Base-by-base conservation (phyloP, 2,888 invertebrate genomes). In the Papilio gigon region DNA sequence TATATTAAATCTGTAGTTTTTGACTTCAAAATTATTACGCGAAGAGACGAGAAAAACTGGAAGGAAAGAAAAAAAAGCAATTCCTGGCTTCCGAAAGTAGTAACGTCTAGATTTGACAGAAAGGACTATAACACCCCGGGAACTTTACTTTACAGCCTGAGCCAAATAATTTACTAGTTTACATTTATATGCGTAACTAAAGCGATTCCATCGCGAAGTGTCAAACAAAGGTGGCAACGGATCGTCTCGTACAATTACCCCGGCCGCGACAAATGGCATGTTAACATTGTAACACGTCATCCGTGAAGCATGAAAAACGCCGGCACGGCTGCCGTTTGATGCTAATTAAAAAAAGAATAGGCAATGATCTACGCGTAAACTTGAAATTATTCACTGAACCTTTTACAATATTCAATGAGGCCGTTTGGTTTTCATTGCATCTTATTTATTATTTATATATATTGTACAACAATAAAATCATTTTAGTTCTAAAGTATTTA, bases 281-380 rank as follows among this genome's bases (percentile, higher is more conserved):
- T 71, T 74, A 71, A 65, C 71, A 71, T 72, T 73, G 72, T 58
- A 71, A 70, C 70, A 71, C 69, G 59, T 59, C 42, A 20, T 74
- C 66, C 74, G 73, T 77, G 75, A 76, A 77, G 76, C 76, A 71
- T 75, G 73, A 76, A 71, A 67, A 50, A 67, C 69, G 64, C 44
- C 62, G 67, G 70, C 72, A 62, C 72, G 75, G 74, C 75, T 72
- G 56, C 68, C 71, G 69, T 73, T 71, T 68, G 71, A 65, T 71
- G 63, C 65, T 60, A 68, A 71, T 68, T 58, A 62, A 65, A 70
- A 70, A 67, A 67, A 59, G 35, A 61, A 62, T 65, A 30, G 65
- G 5, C 62, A 62, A 70, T 70, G 70, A 70, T 68, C 44, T 60
- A 62, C 66, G 58, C 47, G 53, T 25, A 56, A 17, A 60, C 59